Percentiles rank a stretch among this genome's conserved stretches.
Evolutionary conservation across 2,888 invertebrate genomes (phyloP).

Genomic region (Patella ulyssiponensis): DNA sequence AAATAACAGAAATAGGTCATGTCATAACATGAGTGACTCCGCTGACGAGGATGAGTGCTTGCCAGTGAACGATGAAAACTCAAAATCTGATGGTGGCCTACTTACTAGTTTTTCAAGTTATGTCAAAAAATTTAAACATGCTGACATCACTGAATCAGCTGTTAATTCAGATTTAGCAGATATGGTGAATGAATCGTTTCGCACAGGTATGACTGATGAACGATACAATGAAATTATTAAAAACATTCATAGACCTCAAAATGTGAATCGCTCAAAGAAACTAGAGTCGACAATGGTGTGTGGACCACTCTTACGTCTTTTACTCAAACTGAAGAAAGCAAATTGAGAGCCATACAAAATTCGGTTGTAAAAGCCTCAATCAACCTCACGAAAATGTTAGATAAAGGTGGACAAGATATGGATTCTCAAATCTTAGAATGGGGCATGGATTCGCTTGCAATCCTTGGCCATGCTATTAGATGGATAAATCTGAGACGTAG

Average conservation of each 20-base stretch:
- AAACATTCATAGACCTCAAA: background rate
- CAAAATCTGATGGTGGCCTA: too few relatives aligned
- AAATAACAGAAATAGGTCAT: too few relatives aligned
- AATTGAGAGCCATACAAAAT: background rate
- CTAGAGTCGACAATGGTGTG: background rate
- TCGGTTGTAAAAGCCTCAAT: background rate
- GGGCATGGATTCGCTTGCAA: background rate
- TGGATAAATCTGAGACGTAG: background rate
- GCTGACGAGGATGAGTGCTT: too few relatives aligned
- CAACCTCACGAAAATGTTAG: background rate
- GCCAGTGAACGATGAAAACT: too few relatives aligned
- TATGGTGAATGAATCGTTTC: background rate
- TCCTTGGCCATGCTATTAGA: background rate
- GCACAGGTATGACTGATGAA: background rate
- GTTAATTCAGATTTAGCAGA: background rate
- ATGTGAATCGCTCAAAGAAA: background rate
- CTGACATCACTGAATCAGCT: background rate
- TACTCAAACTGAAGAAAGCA: background rate
- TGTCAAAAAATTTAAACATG: background rate
- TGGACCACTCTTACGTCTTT: background rate
- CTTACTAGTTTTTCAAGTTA: too few relatives aligned
- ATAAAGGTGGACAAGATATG: background rate
- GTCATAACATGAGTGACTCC: too few relatives aligned
- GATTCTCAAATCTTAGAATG: background rate
- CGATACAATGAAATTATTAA: background rate